phyloP scores from a whole-genome alignment of 2,888 invertebrate genomes.

The Loripinus fragilis region DNA sequence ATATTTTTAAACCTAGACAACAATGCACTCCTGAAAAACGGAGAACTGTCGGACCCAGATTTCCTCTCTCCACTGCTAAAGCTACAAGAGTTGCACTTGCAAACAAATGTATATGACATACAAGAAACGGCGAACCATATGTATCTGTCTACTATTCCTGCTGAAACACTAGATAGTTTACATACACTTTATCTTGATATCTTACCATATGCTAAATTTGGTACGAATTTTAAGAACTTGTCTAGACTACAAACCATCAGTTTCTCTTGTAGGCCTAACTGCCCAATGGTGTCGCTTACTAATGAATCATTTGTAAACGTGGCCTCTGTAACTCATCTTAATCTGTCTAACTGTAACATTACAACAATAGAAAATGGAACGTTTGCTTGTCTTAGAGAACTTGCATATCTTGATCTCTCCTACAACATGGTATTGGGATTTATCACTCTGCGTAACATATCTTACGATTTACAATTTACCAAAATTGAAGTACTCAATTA shows the following conservation, averaged over 20 bases:
- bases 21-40: background rate
- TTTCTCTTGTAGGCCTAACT: slow-evolving; percentile 18
- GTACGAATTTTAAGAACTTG: background rate
- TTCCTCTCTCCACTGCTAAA: background rate
- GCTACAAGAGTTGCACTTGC: background rate
- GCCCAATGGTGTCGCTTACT: slow-evolving; percentile 8
- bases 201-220: background rate
- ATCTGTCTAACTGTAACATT: slow-evolving; percentile 24
- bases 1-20: background rate
- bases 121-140: background rate
- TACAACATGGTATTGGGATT: slow-evolving; percentile 42
- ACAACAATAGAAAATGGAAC: slow-evolving; percentile 20
- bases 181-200: slow-evolving; percentile 24
- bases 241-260: background rate
- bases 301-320: slow-evolving; percentile 21
- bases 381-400: slow-evolving; percentile 2
- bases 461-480: slow-evolving; percentile 49
- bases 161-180: background rate
- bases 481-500: slow-evolving; percentile 36
- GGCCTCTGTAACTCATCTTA: background rate
- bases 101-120: background rate
- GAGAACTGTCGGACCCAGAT: background rate
- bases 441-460: slow-evolving; percentile 23
- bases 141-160: background rate
- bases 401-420: slow-evolving; percentile 39